These are phyloP conservation scores for Coleophora deauratella DNA, from an alignment of 2,888 invertebrate genomes.

Conservation along the genomic window DNA sequence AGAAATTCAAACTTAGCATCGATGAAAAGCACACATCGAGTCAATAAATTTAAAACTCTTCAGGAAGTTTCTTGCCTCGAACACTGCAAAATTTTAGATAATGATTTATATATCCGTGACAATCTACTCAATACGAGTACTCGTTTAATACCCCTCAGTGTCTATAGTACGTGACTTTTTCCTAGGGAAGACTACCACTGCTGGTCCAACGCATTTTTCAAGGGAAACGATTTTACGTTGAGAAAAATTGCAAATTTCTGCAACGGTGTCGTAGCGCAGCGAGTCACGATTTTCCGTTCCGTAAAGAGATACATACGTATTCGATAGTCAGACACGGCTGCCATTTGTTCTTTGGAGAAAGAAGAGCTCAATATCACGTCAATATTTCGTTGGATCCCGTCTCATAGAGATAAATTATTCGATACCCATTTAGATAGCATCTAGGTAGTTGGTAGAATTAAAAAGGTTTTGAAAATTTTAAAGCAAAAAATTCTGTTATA, in stretches of 20 bases:
- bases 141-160: conserved; percentile 40
- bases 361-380: too few relatives aligned
- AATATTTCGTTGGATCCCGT: too few relatives aligned
- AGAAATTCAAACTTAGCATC: too few relatives aligned
- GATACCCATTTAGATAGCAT: too few relatives aligned
- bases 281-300: conserved; percentile 27
- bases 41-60: too few relatives aligned
- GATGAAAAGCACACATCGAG: too few relatives aligned
- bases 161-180: conserved; percentile 57
- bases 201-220: conserved; percentile 45
- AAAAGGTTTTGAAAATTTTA: too few relatives aligned
- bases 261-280: conserved; percentile 27
- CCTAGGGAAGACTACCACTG: conserved; percentile 31
- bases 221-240: conserved; percentile 39
- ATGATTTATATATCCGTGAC: conserved; percentile 13
- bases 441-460: too few relatives aligned
- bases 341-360: conserved; percentile 14
- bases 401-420: too few relatives aligned
- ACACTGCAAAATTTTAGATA: conserved; percentile 5
- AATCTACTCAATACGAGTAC: conserved; percentile 34
- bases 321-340: conserved; percentile 35
- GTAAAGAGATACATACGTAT: conserved; percentile 24
- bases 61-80: too few relatives aligned
- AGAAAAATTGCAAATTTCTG: conserved; percentile 55
- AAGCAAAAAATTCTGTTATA: too few relatives aligned